Base-by-base conservation (phyloP, 2,797 vertebrate genomes). In the Sebastes steindachneri region DNA sequence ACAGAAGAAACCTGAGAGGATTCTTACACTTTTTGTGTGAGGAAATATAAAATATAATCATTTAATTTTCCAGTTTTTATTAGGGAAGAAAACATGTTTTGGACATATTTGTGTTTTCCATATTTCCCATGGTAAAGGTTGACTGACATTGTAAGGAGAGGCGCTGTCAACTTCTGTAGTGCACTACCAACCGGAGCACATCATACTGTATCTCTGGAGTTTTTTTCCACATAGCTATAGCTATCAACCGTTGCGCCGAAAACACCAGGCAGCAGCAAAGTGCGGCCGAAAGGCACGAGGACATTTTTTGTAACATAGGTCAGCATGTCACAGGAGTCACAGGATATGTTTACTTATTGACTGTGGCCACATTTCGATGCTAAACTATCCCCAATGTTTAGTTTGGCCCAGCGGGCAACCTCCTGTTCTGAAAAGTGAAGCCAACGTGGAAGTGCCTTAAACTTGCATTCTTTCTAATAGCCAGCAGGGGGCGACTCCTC, bases 271-370 rank as follows among this genome's bases (percentile, higher is more conserved):
- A 7, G 15, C 7, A 17, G 15, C 7, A 7, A 45, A 45, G 41
- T 45, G 41, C 41, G 15, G 0, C 41, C 3, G 6, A 0, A 45
- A 17, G 41, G 15, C 41, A 17, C 0, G 17, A 48, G 0, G 17
- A 48, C 0, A 48, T 48, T 0, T 17, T 48, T 45, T 48, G 7
- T 48, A 48, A 48, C 0, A 48, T 48, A 7, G 45, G 17, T 48
- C 45, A 8, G 2, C 17, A 48, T 48, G 45, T 48, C 45, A 48
- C 45, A 48, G 45, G 15, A 48, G 45, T 48, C 17, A 19, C 17
- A 48, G 45, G 45, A 48, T 48, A 17, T 19, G 17, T 48, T 48
- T 0, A 19, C 45, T 48, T 48, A 48, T 48, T 48, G 45, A 48
- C 45, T 48, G 6, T 48, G 45, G 45, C 45, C 15, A 19, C 17